A percentile compares a stretch with the other conserved stretches of the same genome.
Conservation (phyloP, 2,797 vertebrate species). For the Saxicola maurus region DNA sequence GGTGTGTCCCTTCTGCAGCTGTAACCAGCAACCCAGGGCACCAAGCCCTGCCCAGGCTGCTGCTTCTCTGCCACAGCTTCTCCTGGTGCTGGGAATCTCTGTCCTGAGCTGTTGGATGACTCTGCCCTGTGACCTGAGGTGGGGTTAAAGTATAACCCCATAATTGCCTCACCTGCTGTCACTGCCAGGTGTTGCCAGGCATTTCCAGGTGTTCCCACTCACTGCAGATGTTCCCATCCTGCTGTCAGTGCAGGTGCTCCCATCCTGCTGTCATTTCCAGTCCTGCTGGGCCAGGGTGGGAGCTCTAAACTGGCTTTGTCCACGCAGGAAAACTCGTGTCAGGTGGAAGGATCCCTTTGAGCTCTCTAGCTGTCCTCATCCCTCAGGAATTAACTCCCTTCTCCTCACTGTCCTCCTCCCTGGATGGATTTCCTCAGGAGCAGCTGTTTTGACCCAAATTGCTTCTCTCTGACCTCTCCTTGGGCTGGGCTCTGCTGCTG, state of each 20-base stretch:
- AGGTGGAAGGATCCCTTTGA: fast-evolving
- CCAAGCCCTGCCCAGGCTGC: background rate
- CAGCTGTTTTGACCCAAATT: background rate
- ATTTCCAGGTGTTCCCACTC: background rate
- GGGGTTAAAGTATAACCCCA: background rate
- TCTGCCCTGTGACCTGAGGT: background rate
- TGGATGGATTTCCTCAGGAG: background rate
- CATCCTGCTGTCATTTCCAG: background rate
- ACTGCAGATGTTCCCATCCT: background rate
- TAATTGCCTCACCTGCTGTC: background rate
- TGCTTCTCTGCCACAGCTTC: background rate
- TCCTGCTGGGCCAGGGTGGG: background rate
- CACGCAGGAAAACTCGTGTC: background rate
- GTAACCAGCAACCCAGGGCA: background rate
- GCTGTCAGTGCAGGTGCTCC: background rate
- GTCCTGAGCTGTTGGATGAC: fast-evolving
- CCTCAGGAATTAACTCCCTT: background rate
- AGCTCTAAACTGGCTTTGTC: background rate
- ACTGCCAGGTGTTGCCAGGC: background rate
- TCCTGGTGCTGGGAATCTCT: fast-evolving
- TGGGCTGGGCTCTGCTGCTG: background rate
- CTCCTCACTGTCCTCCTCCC: background rate
- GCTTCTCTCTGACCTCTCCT: background rate
- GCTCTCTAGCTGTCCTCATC: background rate
- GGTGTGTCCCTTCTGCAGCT: background rate